A percentile compares a stretch with the other conserved stretches of the same genome.
Conservation (phyloP, 2,113 vertebrate species). For the Probosciger aterrimus region DNA sequence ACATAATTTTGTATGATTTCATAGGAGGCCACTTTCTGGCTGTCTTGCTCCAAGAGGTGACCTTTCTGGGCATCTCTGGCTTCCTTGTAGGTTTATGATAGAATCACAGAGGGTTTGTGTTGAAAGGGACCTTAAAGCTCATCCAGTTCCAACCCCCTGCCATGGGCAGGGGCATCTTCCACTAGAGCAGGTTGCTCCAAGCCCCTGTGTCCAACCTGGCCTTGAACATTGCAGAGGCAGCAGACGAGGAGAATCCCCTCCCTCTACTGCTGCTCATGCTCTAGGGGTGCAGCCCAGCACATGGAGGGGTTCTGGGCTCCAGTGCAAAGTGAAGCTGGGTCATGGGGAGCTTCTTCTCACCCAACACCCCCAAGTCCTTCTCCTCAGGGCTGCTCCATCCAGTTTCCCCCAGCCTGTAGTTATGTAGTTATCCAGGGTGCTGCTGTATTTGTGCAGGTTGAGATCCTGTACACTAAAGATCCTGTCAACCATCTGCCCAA, state of each 20-base stretch:
- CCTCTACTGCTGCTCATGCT: not conserved
- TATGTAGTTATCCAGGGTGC: not conserved
- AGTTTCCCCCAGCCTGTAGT: not conserved
- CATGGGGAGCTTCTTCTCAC: not conserved
- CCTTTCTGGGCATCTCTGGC: not conserved
- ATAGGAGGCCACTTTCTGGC: not conserved
- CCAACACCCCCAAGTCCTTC: not conserved
- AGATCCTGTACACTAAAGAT: fast-evolving
- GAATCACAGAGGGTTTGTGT: not conserved
- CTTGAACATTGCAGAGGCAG: not conserved
- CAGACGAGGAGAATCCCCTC: not conserved
- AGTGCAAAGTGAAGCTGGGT: not conserved
- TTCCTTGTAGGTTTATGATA: not conserved
- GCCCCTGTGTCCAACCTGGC: not conserved
- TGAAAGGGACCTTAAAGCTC: not conserved
- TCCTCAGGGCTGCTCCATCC: not conserved
- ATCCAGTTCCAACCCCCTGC: not conserved
- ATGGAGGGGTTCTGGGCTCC: not conserved
- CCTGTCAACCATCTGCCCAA: not conserved
- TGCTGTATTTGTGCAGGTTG: not conserved
- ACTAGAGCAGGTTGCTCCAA: not conserved
- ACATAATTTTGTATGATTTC: not conserved
- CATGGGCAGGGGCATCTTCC: not conserved
- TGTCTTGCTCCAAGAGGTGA: not conserved
- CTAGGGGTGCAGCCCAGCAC: not conserved